Conservation (phyloP, 2,888 invertebrate species). For the Chrysina gloriosa region DNA sequence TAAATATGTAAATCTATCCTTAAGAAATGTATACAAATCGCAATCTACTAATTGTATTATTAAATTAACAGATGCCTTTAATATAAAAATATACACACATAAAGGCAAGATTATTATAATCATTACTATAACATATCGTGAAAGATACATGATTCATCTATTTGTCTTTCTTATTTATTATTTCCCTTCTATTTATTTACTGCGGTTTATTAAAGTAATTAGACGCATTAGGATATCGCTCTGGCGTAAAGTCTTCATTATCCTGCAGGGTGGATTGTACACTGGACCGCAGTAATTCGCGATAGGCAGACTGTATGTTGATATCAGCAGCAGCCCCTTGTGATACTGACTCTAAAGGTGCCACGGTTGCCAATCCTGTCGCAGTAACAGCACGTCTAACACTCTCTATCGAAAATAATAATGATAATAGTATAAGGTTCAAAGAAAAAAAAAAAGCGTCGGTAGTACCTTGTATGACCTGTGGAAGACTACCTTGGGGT, state of each 20-base stretch:
- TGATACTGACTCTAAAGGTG: conserved; percentile 65
- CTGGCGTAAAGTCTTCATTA: conserved; percentile 65
- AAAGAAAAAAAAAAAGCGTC: neutral
- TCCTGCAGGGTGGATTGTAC: conserved; percentile 65
- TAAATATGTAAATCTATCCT: neutral
- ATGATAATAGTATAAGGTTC: conserved; percentile 40
- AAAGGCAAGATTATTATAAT: conserved; percentile 39
- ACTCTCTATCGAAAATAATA: conserved; percentile 55
- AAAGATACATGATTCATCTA: conserved; percentile 5
- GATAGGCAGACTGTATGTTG: conserved; percentile 68
- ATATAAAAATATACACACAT: conserved; percentile 42
- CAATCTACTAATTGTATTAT: conserved; percentile 5
- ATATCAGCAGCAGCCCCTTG: conserved; percentile 66
- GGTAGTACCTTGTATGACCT: conserved; percentile 61
- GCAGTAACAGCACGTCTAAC: conserved; percentile 66
- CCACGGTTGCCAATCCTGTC: conserved; percentile 66
- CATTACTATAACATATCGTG: neutral
- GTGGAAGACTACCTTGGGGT: conserved; percentile 63
- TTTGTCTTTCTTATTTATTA: neutral
- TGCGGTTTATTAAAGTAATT: conserved; percentile 60
- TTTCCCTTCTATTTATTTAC: conserved; percentile 47
- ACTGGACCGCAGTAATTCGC: conserved; percentile 65
- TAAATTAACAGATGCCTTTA: conserved; percentile 42
- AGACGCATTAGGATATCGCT: conserved; percentile 63
- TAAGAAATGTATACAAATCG: neutral